phyloP scores from a whole-genome alignment of 2,113 vertebrate species.

The Hystrix brachyura region DNA sequence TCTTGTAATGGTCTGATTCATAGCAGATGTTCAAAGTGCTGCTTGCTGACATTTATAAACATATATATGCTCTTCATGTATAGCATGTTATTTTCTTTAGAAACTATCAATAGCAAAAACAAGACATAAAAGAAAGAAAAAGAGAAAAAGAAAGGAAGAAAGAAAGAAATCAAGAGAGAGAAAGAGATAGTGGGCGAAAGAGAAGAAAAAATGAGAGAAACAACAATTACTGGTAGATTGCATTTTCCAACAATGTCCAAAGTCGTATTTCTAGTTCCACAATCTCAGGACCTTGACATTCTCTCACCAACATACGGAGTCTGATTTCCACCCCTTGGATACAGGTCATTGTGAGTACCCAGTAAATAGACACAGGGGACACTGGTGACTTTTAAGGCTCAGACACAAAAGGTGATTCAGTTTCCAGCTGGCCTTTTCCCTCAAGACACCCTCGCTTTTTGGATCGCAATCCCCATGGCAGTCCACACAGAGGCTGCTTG shows the following conservation, averaged over 20 bases:
- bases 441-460: neutral
- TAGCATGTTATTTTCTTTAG: constrained; percentile 28
- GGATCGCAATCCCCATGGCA: neutral
- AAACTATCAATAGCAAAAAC: neutral
- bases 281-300: neutral
- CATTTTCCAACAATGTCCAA: neutral
- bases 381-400: neutral
- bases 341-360: neutral
- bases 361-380: neutral
- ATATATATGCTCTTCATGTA: neutral
- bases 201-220: neutral
- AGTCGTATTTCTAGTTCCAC: neutral
- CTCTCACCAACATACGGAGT: neutral
- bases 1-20: neutral
- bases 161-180: neutral
- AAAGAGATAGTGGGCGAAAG: neutral
- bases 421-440: neutral
- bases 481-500: neutral
- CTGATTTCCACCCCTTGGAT: neutral
- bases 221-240: neutral
- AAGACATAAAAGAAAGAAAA: neutral
- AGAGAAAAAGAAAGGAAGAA: neutral
- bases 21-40: neutral
- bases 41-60: neutral
- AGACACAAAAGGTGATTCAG: neutral